These are phyloP conservation scores for Notoglanidium macrostoma DNA, from an alignment of 2,797 vertebrate species.

Conservation along the genomic window DNA sequence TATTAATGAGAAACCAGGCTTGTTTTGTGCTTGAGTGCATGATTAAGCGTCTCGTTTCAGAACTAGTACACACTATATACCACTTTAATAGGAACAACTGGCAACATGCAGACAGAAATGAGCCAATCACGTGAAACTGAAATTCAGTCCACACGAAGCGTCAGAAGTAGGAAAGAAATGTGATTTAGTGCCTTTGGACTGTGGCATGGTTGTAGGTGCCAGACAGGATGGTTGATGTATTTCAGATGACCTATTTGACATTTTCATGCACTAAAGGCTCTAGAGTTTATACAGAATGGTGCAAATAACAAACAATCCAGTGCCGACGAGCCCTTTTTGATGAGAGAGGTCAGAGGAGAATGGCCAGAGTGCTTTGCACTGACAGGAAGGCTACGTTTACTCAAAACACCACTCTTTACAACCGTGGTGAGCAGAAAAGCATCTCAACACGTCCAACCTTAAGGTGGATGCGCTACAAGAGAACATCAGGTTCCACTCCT, in stretches of 20 bases:
- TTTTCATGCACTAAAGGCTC: neutral
- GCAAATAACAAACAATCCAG: neutral
- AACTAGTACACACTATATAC: neutral
- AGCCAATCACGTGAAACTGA: neutral
- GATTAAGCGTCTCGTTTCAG: neutral
- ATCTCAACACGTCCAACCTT: neutral
- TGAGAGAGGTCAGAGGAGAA: neutral
- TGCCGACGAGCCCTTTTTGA: neutral
- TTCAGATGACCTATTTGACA: neutral
- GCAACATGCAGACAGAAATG: neutral
- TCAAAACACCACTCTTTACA: neutral
- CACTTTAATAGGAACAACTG: conserved; percentile 1
- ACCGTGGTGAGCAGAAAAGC: neutral
- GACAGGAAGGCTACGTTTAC: neutral
- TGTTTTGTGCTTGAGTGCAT: neutral
- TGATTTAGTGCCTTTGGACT: neutral
- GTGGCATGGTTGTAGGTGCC: neutral
- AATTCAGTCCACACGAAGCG: too few species aligned
- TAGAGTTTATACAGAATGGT: neutral
- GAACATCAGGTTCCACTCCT: neutral
- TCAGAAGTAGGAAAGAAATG: neutral
- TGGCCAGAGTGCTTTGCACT: neutral
- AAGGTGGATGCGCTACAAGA: neutral
- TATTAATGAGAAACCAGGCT: conserved; percentile 10
- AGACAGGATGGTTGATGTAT: neutral